Evolutionary conservation across 2,797 vertebrate species (phyloP).

Genomic region (Tauraco hartlaubi): DNA sequence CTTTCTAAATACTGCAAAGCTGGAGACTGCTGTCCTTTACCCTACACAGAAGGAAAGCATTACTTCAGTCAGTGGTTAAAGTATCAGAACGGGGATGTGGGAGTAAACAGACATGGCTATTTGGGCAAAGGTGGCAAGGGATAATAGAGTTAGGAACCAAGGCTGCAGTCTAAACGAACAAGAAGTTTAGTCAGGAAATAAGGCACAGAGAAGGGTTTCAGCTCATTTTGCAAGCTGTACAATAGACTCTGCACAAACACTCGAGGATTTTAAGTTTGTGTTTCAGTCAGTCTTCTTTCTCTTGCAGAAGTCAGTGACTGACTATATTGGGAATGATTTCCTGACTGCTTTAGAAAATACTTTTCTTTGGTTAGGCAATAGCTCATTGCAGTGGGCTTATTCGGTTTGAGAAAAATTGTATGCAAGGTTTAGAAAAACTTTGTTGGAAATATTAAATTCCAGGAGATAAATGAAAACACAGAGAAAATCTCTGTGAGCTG

Average conservation of each 20-base stretch:
- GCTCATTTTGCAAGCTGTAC: not conserved
- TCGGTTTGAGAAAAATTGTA: not conserved
- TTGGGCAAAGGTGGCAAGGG: not conserved
- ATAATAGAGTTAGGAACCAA: not conserved
- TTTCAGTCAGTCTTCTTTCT: not conserved
- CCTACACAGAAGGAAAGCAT: not conserved
- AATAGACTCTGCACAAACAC: not conserved
- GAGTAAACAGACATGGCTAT: not conserved
- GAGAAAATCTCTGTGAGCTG: not conserved
- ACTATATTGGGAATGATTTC: not conserved
- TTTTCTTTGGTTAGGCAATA: not conserved
- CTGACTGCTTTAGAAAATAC: not conserved
- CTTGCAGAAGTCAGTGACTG: not conserved
- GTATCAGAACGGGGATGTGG: not conserved
- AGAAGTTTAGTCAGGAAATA: not conserved
- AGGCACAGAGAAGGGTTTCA: not conserved
- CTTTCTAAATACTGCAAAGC: not conserved
- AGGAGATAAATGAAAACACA: not conserved
- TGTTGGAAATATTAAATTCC: not conserved
- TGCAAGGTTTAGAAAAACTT: not conserved
- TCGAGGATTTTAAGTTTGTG: not conserved
- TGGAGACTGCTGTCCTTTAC: not conserved
- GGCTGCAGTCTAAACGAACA: not conserved
- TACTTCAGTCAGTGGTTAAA: not conserved
- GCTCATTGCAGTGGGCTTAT: not conserved